Conservation (phyloP, 1,140 invertebrate species). For the Drosophila prosaltans region DNA sequence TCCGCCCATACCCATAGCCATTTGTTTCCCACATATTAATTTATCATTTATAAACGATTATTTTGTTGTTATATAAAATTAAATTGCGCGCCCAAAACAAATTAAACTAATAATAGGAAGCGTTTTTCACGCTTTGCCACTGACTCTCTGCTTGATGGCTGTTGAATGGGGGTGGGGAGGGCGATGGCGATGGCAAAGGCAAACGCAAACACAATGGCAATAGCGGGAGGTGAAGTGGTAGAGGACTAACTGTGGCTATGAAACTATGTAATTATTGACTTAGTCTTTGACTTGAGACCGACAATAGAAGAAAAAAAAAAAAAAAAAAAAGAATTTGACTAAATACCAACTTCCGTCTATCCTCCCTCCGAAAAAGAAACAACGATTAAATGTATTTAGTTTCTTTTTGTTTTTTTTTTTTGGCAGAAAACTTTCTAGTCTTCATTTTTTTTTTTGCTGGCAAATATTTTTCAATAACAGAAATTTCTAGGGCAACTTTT, state of each 20-base stretch:
- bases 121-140: conserved; percentile 69
- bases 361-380: conserved; percentile 37
- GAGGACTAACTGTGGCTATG: background rate
- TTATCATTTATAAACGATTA: conserved; percentile 81
- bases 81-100: conserved; percentile 80
- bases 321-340: conserved; percentile 21
- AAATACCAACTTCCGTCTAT: conserved; percentile 40
- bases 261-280: conserved; percentile 69
- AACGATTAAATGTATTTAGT: conserved; percentile 38
- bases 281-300: conserved; percentile 52
- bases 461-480: conserved; percentile 21
- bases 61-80: conserved; percentile 79
- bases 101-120: conserved; percentile 81
- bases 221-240: background rate
- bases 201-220: background rate
- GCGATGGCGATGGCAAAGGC: background rate
- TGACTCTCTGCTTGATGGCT: conserved; percentile 28
- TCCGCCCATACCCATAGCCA: conserved; percentile 64
- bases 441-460: conserved; percentile 19
- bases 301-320: conserved; percentile 22
- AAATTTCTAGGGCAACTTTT: conserved; percentile 64
- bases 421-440: conserved; percentile 57
- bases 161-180: background rate
- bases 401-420: conserved; percentile 20
- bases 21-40: conserved; percentile 79